These are phyloP conservation scores for Gibbula magus DNA, from an alignment of 2,888 invertebrate genomes.

Conservation along the genomic window DNA sequence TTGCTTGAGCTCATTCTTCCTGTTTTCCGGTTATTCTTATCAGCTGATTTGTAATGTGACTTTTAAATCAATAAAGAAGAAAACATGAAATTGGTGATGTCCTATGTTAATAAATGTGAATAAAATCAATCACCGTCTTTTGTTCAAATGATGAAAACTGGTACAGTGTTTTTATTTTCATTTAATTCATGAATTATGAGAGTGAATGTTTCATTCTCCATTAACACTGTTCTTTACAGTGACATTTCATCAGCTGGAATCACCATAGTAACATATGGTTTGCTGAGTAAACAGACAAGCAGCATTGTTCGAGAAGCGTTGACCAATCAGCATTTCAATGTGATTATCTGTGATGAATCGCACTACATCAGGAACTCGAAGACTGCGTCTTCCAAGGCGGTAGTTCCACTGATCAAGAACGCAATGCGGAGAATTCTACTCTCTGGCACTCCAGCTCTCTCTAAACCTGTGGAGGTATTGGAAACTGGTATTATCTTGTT, in stretches of 20 bases:
- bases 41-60: no score
- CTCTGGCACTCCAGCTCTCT: constrained; percentile 72
- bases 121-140: no score
- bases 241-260: constrained; percentile 59
- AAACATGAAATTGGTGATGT: no score
- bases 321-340: constrained; percentile 63
- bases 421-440: constrained; percentile 67
- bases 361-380: constrained; percentile 71
- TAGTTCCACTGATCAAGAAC: constrained; percentile 66
- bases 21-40: no score
- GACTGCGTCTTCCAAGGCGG: constrained; percentile 64
- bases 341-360: constrained; percentile 71
- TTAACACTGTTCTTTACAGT: constrained; percentile 42
- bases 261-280: constrained; percentile 68
- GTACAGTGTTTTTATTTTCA: no score
- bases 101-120: no score
- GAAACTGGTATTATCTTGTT: not conserved
- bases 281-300: constrained; percentile 63
- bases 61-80: no score
- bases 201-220: no score
- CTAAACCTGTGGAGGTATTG: constrained; percentile 71
- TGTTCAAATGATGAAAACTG: no score
- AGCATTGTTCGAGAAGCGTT: constrained; percentile 66
- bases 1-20: no score
- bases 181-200: no score